Evolutionary conservation across 1,140 invertebrate species (phyloP).

Genomic region (Pomacea maculata): DNA sequence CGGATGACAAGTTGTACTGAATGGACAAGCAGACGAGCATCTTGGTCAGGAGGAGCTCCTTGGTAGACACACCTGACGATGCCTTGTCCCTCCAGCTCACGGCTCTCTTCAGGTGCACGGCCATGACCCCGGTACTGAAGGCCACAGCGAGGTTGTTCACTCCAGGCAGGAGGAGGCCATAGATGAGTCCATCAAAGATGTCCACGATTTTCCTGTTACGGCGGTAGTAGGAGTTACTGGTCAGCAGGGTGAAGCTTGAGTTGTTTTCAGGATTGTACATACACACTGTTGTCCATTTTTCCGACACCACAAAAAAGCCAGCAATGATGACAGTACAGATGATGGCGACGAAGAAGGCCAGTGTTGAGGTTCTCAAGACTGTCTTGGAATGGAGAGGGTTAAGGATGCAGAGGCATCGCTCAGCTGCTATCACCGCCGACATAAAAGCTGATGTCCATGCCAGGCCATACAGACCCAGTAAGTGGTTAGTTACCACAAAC

Average conservation of each 20-base stretch:
- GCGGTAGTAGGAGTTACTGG: background rate
- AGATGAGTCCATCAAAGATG: background rate
- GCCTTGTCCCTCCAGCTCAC: background rate
- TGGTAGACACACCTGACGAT: no score
- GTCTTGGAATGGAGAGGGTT: background rate
- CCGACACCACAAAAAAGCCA: background rate
- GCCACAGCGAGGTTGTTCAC: background rate
- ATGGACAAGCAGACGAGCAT: no score
- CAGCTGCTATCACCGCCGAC: background rate
- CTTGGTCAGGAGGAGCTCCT: no score
- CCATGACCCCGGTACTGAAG: background rate
- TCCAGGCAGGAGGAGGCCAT: background rate
- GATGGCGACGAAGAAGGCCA: background rate
- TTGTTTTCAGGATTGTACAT: no score
- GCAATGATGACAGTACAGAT: background rate
- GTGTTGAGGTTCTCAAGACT: background rate
- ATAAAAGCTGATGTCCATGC: background rate
- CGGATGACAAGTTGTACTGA: no score
- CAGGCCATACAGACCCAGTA: background rate
- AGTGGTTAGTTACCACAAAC: background rate
- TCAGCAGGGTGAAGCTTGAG: no score
- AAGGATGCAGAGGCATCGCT: background rate
- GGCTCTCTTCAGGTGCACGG: background rate
- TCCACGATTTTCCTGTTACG: constrained; percentile 3
- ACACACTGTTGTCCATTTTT: background rate